Evolutionary conservation across 1,140 invertebrate genomes (phyloP).

Genomic region (Aleiodes sp.): DNA sequence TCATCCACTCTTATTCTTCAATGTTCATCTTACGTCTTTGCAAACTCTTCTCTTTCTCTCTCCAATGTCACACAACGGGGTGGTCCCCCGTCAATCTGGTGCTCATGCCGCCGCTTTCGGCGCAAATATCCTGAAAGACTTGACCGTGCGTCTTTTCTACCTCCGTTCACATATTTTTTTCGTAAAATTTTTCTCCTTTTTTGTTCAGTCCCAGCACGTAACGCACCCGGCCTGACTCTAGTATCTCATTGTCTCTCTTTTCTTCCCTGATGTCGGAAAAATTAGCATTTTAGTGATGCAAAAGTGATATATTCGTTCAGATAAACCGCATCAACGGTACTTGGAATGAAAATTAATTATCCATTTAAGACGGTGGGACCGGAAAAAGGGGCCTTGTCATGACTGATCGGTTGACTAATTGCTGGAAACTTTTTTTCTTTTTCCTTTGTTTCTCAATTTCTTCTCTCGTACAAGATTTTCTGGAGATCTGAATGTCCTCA

Average conservation of each 20-base stretch:
- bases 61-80: constrained; percentile 37
- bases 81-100: constrained; percentile 43
- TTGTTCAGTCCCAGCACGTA: constrained; percentile 39
- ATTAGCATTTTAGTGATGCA: constrained; percentile 1
- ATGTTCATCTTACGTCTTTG: constrained; percentile 10
- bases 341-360: constrained; percentile 11
- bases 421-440: background rate
- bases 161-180: constrained; percentile 27
- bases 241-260: background rate
- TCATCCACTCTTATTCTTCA: background rate
- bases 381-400: background rate
- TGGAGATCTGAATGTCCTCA: background rate
- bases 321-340: background rate
- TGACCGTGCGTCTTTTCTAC: constrained; percentile 14
- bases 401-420: constrained; percentile 25
- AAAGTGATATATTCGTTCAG: background rate
- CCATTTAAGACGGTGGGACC: background rate
- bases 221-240: constrained; percentile 2
- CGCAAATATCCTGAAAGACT: constrained; percentile 40
- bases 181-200: constrained; percentile 21
- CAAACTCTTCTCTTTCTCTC: constrained; percentile 19
- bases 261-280: background rate
- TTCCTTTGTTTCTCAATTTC: background rate
- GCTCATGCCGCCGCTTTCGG: constrained; percentile 40
- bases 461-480: background rate